Conservation (phyloP, 2,888 invertebrate genomes). For the Scaptomyza flava region DNA sequence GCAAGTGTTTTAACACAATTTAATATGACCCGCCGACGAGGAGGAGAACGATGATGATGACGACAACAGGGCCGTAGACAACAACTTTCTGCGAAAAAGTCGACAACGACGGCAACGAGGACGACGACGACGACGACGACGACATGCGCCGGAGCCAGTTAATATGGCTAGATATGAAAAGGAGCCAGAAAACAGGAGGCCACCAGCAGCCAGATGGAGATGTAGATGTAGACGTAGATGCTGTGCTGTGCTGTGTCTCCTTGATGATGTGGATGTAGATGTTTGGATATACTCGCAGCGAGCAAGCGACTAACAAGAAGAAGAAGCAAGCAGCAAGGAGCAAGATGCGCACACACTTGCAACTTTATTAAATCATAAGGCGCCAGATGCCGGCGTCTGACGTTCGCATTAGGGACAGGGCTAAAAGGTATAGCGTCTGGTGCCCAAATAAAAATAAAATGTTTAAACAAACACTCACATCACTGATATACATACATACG, state of each 20-base stretch:
- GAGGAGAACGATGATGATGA: conserved; percentile 5
- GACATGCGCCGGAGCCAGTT: conserved; percentile 41
- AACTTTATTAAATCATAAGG: conserved; percentile 55
- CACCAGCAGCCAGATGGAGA: not conserved
- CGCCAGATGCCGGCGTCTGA: conserved; percentile 54
- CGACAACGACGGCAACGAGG: not conserved
- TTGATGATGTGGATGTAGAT: conserved; percentile 24
- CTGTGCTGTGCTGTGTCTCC: conserved; percentile 21
- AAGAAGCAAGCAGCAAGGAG: conserved; percentile 3
- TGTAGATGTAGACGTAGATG: not conserved
- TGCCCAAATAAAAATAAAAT: conserved; percentile 9
- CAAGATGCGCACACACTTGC: conserved; percentile 40
- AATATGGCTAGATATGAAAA: conserved; percentile 36
- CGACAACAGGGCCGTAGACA: conserved; percentile 13
- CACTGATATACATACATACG: not conserved
- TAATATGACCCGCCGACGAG: conserved; percentile 53
- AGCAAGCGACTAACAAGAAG: conserved; percentile 4
- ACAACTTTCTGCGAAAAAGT: conserved; percentile 16
- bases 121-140: conserved; percentile 19
- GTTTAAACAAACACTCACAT: conserved; percentile 19
- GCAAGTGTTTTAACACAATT: conserved; percentile 61
- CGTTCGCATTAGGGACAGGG: conserved; percentile 34
- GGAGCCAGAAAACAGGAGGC: conserved; percentile 15
- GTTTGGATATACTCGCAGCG: not conserved
- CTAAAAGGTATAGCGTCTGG: conserved; percentile 12